Evolutionary conservation across 2,113 vertebrate genomes (phyloP), one percentile per base, ranked within the genome.

Genomic region (Entomyzon cyanotis): DNA sequence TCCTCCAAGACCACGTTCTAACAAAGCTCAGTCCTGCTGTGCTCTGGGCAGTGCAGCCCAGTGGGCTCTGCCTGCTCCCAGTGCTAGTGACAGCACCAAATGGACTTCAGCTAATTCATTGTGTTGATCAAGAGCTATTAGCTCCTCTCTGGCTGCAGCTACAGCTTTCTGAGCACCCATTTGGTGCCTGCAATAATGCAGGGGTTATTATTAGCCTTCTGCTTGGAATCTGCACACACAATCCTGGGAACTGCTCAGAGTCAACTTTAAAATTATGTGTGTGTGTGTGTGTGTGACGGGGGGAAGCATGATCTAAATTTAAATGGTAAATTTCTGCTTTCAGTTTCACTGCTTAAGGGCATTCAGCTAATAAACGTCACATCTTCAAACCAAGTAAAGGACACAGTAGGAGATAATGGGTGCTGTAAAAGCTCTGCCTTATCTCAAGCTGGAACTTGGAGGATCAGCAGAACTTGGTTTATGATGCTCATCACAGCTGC

Each of bases 321-420:
- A 95, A 94, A 84, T 68, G n/a, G 71, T 65, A 58, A 92, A 95
- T 55, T 95, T 93, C 80, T 94, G 78, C 84, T 95, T 96, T 89
- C 56, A 33, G 92, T 94, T 90, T 90, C 85, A 93, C 10, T 49
- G 60, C 31, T 71, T 86, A 35, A 84, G 69, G 68, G 64, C 47
- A 71, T 71, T 71, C 79, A 81, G 83, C 73, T 95, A 75, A 93
- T 92, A 94, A 93, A 84, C 41, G 62, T 35, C 4, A 1, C 53
- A 35, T 39, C 64, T 96, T 93, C 64, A 94, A 95, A 95, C 24
- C 74, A 95, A 94, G 50, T 44, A 80, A 84, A 78, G 84, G 64
- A 15, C 37, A 82, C 60, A 69, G 86, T 58, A 84, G 88, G 82
- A 87, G 83, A 78, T 92, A 90, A 90, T 21, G 80, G 60, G 41